A percentile compares a stretch with the other conserved stretches of the same genome.
Conservation (phyloP, 2,797 vertebrate genomes). For the Stomatorhinus walkeri region DNA sequence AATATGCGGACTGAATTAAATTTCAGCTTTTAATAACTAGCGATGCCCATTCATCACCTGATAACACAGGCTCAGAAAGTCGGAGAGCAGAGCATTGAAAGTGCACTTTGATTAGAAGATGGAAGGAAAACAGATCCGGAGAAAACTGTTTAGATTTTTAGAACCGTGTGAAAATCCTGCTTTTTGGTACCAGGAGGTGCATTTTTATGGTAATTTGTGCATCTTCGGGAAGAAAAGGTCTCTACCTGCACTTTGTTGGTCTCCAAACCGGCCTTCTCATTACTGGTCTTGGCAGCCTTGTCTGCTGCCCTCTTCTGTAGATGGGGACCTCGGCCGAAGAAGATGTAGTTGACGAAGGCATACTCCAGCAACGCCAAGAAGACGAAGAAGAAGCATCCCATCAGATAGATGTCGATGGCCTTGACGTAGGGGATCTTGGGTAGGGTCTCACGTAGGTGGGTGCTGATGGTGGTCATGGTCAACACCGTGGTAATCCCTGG, state of each 20-base stretch:
- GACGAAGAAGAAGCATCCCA: conserved; percentile 66
- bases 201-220: neutral
- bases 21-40: neutral
- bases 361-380: conserved; percentile 69
- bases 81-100: neutral
- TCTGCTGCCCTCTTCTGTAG: conserved; percentile 54
- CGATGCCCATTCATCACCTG: neutral
- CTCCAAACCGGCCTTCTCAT: conserved; percentile 35
- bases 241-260: conserved; percentile 13
- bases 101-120: neutral
- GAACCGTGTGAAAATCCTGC: neutral
- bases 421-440: conserved; percentile 66
- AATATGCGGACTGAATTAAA: neutral
- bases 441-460: conserved; percentile 60
- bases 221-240: neutral
- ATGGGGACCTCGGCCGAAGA: conserved; percentile 55
- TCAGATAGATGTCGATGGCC: conserved; percentile 70
- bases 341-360: conserved; percentile 69
- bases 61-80: neutral
- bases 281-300: conserved; percentile 52
- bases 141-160: neutral
- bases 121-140: neutral
- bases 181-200: neutral
- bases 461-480: conserved; percentile 68
- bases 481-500: conserved; percentile 66